These are phyloP conservation scores for Ictalurus punctatus DNA, from an alignment of 2,113 vertebrate species.

Conservation along the genomic window DNA sequence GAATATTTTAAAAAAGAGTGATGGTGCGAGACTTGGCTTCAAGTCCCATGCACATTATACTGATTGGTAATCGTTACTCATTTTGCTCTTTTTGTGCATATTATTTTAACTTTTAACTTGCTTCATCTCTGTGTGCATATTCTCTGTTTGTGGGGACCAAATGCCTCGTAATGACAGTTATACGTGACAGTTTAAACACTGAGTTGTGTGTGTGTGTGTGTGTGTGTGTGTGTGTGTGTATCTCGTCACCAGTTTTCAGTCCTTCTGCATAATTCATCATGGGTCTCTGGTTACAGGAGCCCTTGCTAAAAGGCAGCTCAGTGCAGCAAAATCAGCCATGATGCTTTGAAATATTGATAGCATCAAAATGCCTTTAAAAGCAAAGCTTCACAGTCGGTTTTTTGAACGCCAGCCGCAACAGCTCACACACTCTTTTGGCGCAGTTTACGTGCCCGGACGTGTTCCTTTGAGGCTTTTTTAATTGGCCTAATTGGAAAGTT, in stretches of 20 bases:
- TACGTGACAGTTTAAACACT: not conserved
- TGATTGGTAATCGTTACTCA: not conserved
- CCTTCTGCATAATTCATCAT: conserved; percentile 65
- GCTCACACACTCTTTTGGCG: not conserved
- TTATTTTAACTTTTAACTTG: not conserved
- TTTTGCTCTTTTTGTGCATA: not conserved
- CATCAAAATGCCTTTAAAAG: conserved; percentile 62
- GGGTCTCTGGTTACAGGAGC: conserved; percentile 67
- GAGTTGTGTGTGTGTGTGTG: not conserved
- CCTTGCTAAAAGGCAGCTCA: conserved; percentile 58
- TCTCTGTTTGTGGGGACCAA: not conserved
- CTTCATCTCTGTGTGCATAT: not conserved
- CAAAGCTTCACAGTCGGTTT: conserved; percentile 56
- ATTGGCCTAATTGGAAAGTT: conserved; percentile 32
- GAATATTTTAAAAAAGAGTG: not conserved
- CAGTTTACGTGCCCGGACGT: not conserved
- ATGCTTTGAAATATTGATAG: conserved; percentile 67
- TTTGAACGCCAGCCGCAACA: conserved; percentile 46
- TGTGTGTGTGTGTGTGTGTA: conserved; percentile 22
- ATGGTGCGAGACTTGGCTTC: not conserved
- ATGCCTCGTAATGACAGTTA: not conserved
- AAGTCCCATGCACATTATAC: not conserved
- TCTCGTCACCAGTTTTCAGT: conserved; percentile 23
- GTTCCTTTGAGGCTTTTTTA: conserved; percentile 44
- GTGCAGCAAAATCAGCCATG: conserved; percentile 64